Percentiles rank a stretch among this genome's conserved stretches.
phyloP scores from a whole-genome alignment of 2,113 vertebrate species.

The Neoarius graeffei region DNA sequence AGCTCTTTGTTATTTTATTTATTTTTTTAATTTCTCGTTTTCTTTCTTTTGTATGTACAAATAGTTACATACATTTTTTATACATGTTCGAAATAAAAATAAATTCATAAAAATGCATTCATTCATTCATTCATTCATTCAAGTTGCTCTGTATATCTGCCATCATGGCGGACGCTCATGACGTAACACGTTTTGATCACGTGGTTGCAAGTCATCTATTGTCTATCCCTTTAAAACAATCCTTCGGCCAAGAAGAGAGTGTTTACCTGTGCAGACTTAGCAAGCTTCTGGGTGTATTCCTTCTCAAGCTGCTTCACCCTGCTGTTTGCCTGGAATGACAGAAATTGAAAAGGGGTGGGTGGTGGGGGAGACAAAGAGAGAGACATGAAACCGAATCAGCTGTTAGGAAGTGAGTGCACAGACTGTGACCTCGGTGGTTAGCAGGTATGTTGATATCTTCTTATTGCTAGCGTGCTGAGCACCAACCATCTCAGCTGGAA shows the following conservation, averaged over 20 bases:
- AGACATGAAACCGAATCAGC: conserved; percentile 70
- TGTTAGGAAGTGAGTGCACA: conserved; percentile 67
- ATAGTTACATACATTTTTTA: too few relatives aligned
- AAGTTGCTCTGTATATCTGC: too few relatives aligned
- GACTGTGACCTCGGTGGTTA: conserved; percentile 77
- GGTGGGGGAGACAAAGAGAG: conserved; percentile 36
- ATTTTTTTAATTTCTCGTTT: too few relatives aligned
- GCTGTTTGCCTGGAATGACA: conserved; percentile 80
- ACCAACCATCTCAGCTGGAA: conserved; percentile 76
- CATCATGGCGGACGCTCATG: too few relatives aligned
- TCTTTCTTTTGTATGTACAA: too few relatives aligned
- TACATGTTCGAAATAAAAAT: too few relatives aligned
- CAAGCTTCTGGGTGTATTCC: conserved; percentile 83
- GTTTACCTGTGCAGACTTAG: conserved; percentile 89
- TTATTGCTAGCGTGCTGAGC: conserved; percentile 76
- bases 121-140: too few relatives aligned
- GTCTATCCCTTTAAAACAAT: conserved; percentile 46
- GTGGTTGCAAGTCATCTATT: too few relatives aligned
- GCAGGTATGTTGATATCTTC: conserved; percentile 73
- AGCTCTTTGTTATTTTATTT: too few relatives aligned
- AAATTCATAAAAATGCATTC: too few relatives aligned
- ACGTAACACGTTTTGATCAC: too few relatives aligned
- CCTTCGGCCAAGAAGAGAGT: conserved; percentile 39
- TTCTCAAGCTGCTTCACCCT: conserved; percentile 87
- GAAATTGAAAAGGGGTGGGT: conserved; percentile 55